Evolutionary conservation across 2,888 invertebrate genomes (phyloP), one percentile per base, ranked within the genome.

Genomic region (Thymelicus lineola): DNA sequence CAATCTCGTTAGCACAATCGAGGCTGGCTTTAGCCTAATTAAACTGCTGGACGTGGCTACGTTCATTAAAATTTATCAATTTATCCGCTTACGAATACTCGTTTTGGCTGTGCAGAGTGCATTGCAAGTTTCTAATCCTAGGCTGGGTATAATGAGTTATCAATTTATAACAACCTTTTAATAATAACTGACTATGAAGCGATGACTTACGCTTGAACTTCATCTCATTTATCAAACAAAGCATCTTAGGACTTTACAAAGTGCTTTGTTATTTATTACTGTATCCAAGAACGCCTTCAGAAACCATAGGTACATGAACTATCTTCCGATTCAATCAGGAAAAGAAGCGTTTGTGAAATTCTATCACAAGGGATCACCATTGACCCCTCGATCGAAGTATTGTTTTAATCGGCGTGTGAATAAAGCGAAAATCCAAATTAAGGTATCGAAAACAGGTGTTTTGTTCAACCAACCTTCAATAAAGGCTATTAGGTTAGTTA

Each of bases 51-150:
- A n/a, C 58, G 58, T 46, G 46, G 66, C 7, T 28, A 36, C 48
- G 59, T 59, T 58, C 45, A 59, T 66, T 66, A 66, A 66, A 66
- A 66, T 66, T 59, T 66, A 66, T 66, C 66, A 66, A 66, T 66
- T 66, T 66, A 48, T 48, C 58, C 59, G 59, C 66, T 66, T 57
- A 66, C 48, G 66, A 20, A 15, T 35, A 48, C 7, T 48, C 53
- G 9, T 50, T 17, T n/a, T 48, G 46, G 7, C 7, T 4, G 14
- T 12, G 15, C 20, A n/a, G 36, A 10, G 36, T 53, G 38, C 63
- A 48, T 53, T 63, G 15, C 42, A 63, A 36, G 20, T 53, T 20
- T 53, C 20, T 53, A 42, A 42, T 3, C 9, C 12, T 12, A 12
- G 42, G 10, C 9, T 42, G 3, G 1, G 12, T 42, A 10, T n/a